Base-by-base conservation (phyloP, 2,888 invertebrate species). In the Lydus trimaculatus region DNA sequence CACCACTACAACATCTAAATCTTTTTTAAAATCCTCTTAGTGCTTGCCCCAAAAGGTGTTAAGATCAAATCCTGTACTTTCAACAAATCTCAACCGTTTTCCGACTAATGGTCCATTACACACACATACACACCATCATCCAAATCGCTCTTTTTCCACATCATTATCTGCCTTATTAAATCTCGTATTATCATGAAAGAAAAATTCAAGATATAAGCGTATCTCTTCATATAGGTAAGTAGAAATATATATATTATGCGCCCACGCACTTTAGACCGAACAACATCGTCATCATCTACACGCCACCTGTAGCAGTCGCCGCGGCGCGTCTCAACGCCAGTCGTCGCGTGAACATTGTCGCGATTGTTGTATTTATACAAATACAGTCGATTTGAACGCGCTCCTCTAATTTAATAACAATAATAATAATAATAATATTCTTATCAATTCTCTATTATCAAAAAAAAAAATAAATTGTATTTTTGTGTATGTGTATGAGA, bases 251-350 rank as follows among this genome's bases (percentile, higher is more conserved):
- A n/a, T n/a, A n/a, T n/a, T n/a, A n/a, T 25, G 56, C 56, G 56
- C 56, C 56, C 56, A 56, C 56, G 56, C 56, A 56, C 7, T 43
- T n/a, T 56, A 11, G 23, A 20, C 23, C 23, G 48, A 25, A 3
- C 52, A 52, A 17, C 52, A 52, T 52, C 52, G 8, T 9, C 67
- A 63, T 48, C 67, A 65, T 68, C 64, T 68, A 61, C 31, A 61
- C 68, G 64, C 71, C 71, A 71, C 71, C 71, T 71, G 71, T 71
- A 68, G 68, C 67, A 61, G 65, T 39, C 61, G 66, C 52, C 71
- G 64, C 56, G 31, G 60, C 67, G 65, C 67, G 67, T 66, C 68
- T 67, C 68, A 68, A 71, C 65, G 71, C 71, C 71, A 71, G 71
- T 71, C 68, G 71, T 63, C 67, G 71, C 71, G 71, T 64, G 67